Evolutionary conservation across 2,113 vertebrate genomes (phyloP).

Genomic region (Orycteropus afer): DNA sequence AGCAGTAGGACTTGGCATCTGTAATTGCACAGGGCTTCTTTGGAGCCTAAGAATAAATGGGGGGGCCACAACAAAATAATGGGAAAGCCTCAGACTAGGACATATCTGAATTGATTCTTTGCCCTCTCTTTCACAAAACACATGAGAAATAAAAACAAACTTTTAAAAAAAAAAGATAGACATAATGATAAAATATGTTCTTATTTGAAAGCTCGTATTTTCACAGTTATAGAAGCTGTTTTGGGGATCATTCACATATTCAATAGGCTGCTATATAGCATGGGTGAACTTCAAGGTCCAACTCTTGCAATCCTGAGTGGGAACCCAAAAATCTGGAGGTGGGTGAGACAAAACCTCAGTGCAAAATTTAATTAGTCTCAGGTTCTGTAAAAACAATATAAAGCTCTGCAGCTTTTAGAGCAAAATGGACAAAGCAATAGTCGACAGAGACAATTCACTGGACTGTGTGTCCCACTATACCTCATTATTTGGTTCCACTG

Average conservation of each 20-base stretch:
- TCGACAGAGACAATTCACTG: neutral
- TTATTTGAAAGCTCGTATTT: conserved; percentile 11
- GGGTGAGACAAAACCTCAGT: neutral
- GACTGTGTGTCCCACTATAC: neutral
- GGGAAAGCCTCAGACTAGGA: neutral
- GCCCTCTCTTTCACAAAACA: neutral
- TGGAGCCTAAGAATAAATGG: neutral
- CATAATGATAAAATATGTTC: neutral
- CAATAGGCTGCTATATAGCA: neutral
- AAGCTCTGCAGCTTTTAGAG: neutral
- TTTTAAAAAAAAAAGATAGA: neutral
- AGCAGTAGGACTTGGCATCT: neutral
- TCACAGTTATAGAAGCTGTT: neutral
- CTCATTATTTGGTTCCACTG: neutral
- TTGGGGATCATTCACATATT: neutral
- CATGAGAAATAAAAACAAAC: neutral
- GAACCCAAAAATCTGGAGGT: neutral
- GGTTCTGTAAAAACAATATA: neutral
- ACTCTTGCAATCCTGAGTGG: neutral
- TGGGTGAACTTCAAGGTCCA: neutral
- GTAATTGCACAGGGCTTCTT: neutral
- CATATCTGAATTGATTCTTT: neutral
- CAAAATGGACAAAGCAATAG: neutral
- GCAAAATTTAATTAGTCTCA: neutral
- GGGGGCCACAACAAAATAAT: neutral